phyloP scores from a whole-genome alignment of 1,140 invertebrate species.

The Venustaconcha ellipsiformis region DNA sequence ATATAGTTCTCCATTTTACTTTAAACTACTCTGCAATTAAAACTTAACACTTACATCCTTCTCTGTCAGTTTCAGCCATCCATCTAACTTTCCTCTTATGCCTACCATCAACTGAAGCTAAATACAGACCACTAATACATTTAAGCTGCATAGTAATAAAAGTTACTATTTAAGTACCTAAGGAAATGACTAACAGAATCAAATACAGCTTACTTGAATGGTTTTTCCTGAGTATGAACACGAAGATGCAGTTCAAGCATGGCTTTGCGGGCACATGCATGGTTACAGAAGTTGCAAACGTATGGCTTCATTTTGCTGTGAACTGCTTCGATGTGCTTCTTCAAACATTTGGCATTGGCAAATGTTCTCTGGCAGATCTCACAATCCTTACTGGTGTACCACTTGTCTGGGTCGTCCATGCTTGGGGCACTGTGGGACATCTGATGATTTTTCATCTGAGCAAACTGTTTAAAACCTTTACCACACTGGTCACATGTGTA shows the following conservation, averaged over 20 bases:
- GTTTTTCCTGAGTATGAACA: slow-evolving; percentile 76
- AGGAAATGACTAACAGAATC: no score
- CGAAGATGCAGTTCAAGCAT: slow-evolving; percentile 79
- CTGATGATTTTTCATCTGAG: slow-evolving; percentile 77
- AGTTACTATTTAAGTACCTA: no score
- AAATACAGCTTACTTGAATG: slow-evolving; percentile 55
- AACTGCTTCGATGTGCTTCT: slow-evolving; percentile 82
- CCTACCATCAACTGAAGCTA: no score
- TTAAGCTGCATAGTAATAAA: no score
- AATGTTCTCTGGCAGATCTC: slow-evolving; percentile 78
- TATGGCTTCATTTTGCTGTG: slow-evolving; percentile 83
- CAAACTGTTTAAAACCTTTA: slow-evolving; percentile 81
- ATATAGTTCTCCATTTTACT: no score
- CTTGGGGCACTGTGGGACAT: slow-evolving; percentile 68
- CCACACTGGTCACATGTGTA: slow-evolving; percentile 76
- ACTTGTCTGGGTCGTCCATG: no score
- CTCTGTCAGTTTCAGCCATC: no score
- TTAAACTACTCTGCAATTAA: no score
- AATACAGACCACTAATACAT: no score
- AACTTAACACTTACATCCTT: no score
- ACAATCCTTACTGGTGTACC: slow-evolving; percentile 68
- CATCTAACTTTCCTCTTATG: no score
- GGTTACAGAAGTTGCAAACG: slow-evolving; percentile 81
- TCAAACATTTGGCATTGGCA: slow-evolving; percentile 81
- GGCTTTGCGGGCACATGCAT: slow-evolving; percentile 74